Evolutionary conservation across 2,888 invertebrate genomes (phyloP).

Genomic region (Andrena camellia): DNA sequence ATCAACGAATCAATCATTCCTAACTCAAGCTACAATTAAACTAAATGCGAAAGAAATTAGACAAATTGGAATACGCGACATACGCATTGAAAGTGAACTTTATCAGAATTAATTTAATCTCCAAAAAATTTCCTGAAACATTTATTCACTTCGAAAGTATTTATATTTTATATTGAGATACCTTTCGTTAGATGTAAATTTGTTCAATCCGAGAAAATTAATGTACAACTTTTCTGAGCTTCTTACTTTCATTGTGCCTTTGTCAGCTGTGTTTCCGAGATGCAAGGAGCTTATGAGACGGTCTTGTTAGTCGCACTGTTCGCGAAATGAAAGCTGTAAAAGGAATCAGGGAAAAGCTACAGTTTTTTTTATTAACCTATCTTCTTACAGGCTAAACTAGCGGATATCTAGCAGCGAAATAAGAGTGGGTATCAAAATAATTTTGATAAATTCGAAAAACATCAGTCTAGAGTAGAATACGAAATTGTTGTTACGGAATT

Average conservation of each 20-base stretch:
- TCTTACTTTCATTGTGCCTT: not conserved
- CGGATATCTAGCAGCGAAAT: not conserved
- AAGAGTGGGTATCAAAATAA: not conserved
- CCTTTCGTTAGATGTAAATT: constrained; percentile 1
- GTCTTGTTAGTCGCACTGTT: not conserved
- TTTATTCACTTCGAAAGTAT: not conserved
- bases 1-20: not conserved
- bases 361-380: not conserved
- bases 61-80: no score
- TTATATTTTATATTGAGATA: not conserved
- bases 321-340: not conserved
- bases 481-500: not conserved
- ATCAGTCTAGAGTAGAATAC: not conserved
- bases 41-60: not conserved
- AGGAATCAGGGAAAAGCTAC: not conserved
- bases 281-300: not conserved
- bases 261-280: not conserved
- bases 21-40: not conserved
- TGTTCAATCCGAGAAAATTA: constrained; percentile 6
- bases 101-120: not conserved
- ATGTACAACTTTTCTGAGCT: constrained; percentile 7
- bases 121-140: not conserved
- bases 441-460: not conserved
- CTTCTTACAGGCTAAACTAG: not conserved
- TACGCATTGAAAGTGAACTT: no score